Evolutionary conservation across 2,113 vertebrate species (phyloP), one percentile per base, ranked within the genome.

Genomic region (Recurvirostra avosetta): DNA sequence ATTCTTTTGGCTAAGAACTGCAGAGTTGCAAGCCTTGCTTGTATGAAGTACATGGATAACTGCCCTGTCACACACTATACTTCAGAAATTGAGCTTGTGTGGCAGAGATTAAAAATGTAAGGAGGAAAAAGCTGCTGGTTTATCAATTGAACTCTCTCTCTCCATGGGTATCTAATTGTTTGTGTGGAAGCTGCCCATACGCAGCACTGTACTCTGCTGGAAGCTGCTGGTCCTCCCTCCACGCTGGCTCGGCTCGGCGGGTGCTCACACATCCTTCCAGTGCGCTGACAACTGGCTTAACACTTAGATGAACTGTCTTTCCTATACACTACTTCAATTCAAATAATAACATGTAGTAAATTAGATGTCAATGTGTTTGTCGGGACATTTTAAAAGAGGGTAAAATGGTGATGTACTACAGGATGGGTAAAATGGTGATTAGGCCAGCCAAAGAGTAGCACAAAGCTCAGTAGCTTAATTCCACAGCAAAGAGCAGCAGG

Each of bases 221-320:
- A 78, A 85, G 83, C 87, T 92, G 88, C 82, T 93, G 67, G 71
- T 94, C 82, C 65, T 83, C 62, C n/a, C 52, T 70, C 38, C 32
- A 6, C 55, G 40, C 75, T 29, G 88, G 43, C 86, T 88, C 5
- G 2, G 41, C 94, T 84, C 41, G 3, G 86, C 10, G 0, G 65
- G 94, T 41, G 88, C 72, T 83, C 61, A 12, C 50, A 26, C 75
- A 74, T 90, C 86, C 70, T 55, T 58, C 23, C 82, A 34, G 67
- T 5, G 38, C 30, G 86, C 82, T 95, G 93, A 92, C 92, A 93
- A 80, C 67, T 59, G 62, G 4, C 53, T 32, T 45, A 45, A 13
- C 23, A 3, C 63, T 50, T 21, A 23, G 75, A 63, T 59, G 63
- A 85, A 43, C 74, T 59, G n/a, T 53, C 82, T 71, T 80, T 34